Evolutionary conservation across 2,797 vertebrate species (phyloP), one percentile per base, ranked within the genome.

Genomic region (Sebastes itinus): DNA sequence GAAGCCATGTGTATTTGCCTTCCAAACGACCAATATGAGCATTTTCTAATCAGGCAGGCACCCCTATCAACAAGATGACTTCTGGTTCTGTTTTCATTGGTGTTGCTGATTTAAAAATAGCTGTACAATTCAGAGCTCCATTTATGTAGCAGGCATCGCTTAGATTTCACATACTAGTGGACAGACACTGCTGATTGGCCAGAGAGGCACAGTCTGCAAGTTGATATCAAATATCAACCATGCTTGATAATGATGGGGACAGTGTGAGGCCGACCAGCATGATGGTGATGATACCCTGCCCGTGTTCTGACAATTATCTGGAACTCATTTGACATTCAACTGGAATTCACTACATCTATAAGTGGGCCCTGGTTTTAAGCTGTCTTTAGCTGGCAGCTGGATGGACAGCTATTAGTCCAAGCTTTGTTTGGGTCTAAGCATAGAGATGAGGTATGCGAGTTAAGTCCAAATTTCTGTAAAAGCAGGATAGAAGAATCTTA

Each of bases 161-260:
- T 18, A 12, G 10, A 52, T 72, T 71, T 52, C 27, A 58, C 61
- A 66, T 42, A n/a, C 6, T 55, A n/a, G 55, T 22, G 52, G 18
- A 62, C 30, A 60, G 4, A 23, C 7, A n/a, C 60, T 25, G 62
- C 28, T 28, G 62, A 67, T 22, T 65, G 14, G 68, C 49, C 23
- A 42, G 54, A 73, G 18, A 18, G 54, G 32, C 60, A 77, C 27
- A 78, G 25, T 78, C 67, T 54, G 25, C 59, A 27, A 54, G 67
- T 52, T 55, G 11, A 20, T 52, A 35, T 63, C 16, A 77, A 65
- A 78, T 81, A 78, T 68, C 52, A 72, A 33, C 64, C 16, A 22
- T 62, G n/a, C 33, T 35, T 70, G 12, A 64, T 55, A 62, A 83
- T 74, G 35, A 75, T 35, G 49, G 64, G 12, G 38, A 54, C 35